These are phyloP conservation scores for Lochmaea crataegi DNA, from an alignment of 2,888 invertebrate genomes.

Conservation along the genomic window DNA sequence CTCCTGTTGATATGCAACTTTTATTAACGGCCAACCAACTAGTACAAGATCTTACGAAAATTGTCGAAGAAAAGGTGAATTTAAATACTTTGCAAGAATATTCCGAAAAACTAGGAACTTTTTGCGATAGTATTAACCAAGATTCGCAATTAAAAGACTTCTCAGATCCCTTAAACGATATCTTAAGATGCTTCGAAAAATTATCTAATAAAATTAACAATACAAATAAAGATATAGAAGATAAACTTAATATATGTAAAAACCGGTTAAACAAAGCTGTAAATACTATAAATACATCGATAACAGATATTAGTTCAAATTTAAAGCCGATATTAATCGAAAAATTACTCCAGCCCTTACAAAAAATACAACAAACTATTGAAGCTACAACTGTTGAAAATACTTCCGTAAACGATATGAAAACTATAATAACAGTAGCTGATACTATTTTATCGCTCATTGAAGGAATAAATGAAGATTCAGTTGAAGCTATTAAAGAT, in stretches of 20 bases:
- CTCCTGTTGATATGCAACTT: slow-evolving; percentile 57
- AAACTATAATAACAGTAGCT: slow-evolving; percentile 51
- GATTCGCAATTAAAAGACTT: slow-evolving; percentile 63
- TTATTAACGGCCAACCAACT: slow-evolving; percentile 56
- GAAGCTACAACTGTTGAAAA: slow-evolving; percentile 36
- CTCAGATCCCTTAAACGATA: slow-evolving; percentile 62
- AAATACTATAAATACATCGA: slow-evolving; percentile 47
- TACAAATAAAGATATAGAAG: slow-evolving; percentile 44
- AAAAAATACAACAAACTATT: slow-evolving; percentile 51
- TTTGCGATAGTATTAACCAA: slow-evolving; percentile 60
- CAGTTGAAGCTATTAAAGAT: slow-evolving; percentile 2
- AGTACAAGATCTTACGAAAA: slow-evolving; percentile 54
- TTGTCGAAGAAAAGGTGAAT: slow-evolving; percentile 48
- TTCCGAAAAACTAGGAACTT: slow-evolving; percentile 48
- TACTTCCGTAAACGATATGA: slow-evolving; percentile 49
- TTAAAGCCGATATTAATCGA: slow-evolving; percentile 48
- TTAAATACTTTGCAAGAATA: slow-evolving; percentile 44
- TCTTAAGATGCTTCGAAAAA: slow-evolving; percentile 56
- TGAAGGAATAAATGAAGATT: not conserved
- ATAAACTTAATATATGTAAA: slow-evolving; percentile 35
- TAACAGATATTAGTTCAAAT: slow-evolving; percentile 43
- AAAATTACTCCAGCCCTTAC: slow-evolving; percentile 57
- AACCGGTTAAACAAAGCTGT: slow-evolving; percentile 39
- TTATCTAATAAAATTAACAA: slow-evolving; percentile 50
- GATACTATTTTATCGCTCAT: slow-evolving; percentile 38